A percentile compares a stretch with the other conserved stretches of the same genome.
Conservation (phyloP, 35 echinoderm and acorn worm genomes). For the Apostichopus japonicus region DNA sequence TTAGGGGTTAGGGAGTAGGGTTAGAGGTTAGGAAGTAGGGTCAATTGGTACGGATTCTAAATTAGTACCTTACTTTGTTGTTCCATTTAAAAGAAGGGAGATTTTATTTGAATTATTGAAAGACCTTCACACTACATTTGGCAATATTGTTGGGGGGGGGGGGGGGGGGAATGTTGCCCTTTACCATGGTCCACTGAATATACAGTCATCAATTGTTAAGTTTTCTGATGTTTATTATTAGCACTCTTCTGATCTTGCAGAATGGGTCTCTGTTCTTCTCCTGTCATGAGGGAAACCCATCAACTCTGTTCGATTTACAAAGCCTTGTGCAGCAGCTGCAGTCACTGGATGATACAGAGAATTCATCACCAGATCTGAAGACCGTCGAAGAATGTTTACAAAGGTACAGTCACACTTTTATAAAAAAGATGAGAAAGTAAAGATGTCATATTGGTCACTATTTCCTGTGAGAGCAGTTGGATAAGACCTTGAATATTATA, state of each 20-base stretch:
- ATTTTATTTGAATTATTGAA: no score
- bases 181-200: not conserved
- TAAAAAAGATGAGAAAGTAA: no score
- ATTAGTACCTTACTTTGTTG: no score
- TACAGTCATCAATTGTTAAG: no score
- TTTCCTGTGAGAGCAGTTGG: no score
- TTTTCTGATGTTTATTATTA: not conserved
- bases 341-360: not conserved
- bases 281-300: slow-evolving; percentile 28
- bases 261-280: slow-evolving; percentile 17
- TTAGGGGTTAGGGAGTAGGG: no score
- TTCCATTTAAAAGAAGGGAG: no score
- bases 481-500: no score
- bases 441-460: no score
- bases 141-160: not conserved
- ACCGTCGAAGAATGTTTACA: slow-evolving; percentile 26
- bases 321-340: not conserved
- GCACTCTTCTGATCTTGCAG: not conserved
- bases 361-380: not conserved
- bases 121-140: no score
- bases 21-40: no score
- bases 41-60: no score
- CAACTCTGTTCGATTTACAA: slow-evolving; percentile 6
- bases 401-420: not conserved
- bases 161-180: not conserved